Evolutionary conservation across 23 tunicate genomes (phyloP).

Genomic region (Botrylloides violaceus): DNA sequence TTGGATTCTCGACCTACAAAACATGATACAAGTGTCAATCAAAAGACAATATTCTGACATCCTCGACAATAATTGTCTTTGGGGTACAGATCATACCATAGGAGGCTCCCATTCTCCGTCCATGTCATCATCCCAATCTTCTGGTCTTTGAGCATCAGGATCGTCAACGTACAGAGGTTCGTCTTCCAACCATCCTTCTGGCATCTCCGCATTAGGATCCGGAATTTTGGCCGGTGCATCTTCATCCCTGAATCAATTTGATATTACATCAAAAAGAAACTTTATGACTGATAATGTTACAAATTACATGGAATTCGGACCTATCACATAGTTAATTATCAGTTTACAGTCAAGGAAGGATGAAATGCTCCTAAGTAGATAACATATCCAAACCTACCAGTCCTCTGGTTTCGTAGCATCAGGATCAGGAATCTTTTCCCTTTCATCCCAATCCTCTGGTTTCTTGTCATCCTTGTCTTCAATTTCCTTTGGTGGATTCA

Average conservation of each 20-base stretch:
- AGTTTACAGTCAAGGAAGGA: too few relatives aligned
- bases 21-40: neutral
- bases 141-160: constrained; percentile 78
- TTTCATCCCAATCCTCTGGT: constrained; percentile 97
- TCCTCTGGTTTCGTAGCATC: constrained; percentile 85
- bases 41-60: neutral
- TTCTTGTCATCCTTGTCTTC: constrained; percentile 82
- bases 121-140: constrained; percentile 99
- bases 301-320: neutral
- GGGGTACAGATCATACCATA: constrained; percentile 27
- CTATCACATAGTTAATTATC: neutral
- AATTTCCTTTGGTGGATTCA: constrained; percentile 90
- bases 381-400: too few relatives aligned
- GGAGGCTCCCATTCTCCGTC: constrained; percentile 99
- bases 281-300: neutral
- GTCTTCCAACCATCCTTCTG: constrained; percentile 91
- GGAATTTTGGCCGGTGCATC: constrained; percentile 70
- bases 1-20: constrained; percentile 64
- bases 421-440: constrained; percentile 79
- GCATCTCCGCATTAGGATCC: constrained; percentile 93
- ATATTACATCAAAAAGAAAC: neutral
- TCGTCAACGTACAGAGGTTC: constrained; percentile 70
- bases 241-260: constrained; percentile 80
- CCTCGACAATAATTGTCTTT: neutral
- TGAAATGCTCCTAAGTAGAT: too few relatives aligned